Evolutionary conservation across 2,113 vertebrate species (phyloP).

Genomic region (Cyprinodon brontotheroides): DNA sequence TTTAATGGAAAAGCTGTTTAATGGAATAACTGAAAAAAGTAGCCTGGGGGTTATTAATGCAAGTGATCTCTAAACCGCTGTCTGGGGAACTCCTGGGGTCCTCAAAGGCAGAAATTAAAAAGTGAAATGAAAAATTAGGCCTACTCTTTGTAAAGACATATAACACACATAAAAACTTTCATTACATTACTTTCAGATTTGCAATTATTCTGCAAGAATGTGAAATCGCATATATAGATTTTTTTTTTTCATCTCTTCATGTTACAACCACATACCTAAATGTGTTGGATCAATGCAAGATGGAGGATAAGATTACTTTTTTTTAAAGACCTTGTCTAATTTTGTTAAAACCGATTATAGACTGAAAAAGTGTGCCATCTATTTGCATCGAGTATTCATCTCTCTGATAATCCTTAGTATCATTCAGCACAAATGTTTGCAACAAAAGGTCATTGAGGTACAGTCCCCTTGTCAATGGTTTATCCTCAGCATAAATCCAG

Average conservation of each 20-base stretch:
- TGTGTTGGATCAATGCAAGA: background rate
- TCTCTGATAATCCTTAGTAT: too few species aligned
- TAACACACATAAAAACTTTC: background rate
- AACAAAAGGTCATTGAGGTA: background rate
- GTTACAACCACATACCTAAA: background rate
- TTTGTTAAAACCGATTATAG: too few species aligned
- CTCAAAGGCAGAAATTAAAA: slow-evolving; percentile 22
- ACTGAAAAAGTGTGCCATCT: background rate
- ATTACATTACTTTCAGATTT: background rate
- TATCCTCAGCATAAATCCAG: background rate
- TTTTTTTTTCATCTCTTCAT: background rate
- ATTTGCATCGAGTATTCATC: too few species aligned
- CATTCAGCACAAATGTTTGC: too few species aligned
- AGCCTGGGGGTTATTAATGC: slow-evolving; percentile 72
- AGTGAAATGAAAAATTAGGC: background rate
- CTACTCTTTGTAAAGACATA: background rate
- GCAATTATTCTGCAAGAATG: too few species aligned
- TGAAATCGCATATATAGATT: background rate
- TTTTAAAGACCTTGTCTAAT: too few species aligned
- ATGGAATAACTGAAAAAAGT: slow-evolving; percentile 71
- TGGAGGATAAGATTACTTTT: background rate
- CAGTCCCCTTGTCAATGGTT: background rate
- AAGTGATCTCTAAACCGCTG: slow-evolving; percentile 50
- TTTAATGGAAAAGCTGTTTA: slow-evolving; percentile 67
- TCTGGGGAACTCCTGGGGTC: slow-evolving; percentile 38